These are phyloP conservation scores for Caranx melampygus DNA, from an alignment of 2,113 vertebrate species.

Conservation along the genomic window DNA sequence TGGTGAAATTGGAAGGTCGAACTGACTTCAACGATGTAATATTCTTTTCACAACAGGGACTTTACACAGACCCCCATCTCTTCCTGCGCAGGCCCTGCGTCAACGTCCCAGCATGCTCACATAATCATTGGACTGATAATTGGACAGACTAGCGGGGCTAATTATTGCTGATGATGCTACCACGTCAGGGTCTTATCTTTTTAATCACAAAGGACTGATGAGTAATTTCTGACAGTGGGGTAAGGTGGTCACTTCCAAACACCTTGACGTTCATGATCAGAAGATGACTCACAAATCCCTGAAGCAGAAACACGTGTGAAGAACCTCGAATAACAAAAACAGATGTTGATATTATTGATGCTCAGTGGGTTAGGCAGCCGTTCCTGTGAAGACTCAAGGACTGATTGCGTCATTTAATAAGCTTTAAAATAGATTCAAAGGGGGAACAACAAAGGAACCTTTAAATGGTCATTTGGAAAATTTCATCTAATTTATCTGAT, in stretches of 20 bases:
- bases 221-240: conserved; percentile 28
- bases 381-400: conserved; percentile 5
- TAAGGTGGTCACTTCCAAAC: conserved; percentile 28
- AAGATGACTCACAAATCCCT: conserved; percentile 28
- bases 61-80: neutral
- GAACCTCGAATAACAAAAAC: conserved; percentile 16
- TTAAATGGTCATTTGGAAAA: neutral
- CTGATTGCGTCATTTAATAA: neutral
- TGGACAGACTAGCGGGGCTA: conserved; percentile 31
- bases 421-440: conserved; percentile 13
- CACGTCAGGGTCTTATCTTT: conserved; percentile 13
- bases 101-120: conserved; percentile 38
- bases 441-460: neutral
- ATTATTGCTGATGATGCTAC: conserved; percentile 38
- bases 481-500: neutral
- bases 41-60: conserved; percentile 45
- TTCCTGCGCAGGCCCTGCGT: neutral
- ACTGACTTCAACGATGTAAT: conserved; percentile 29
- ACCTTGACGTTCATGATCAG: conserved; percentile 30
- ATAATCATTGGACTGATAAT: conserved; percentile 56
- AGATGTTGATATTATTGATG: neutral
- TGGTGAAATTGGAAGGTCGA: conserved; percentile 5
- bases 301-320: conserved; percentile 22
- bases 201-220: conserved; percentile 47
- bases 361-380: conserved; percentile 2